Conservation (phyloP, 2,888 invertebrate genomes). For the Erebia ligea region DNA sequence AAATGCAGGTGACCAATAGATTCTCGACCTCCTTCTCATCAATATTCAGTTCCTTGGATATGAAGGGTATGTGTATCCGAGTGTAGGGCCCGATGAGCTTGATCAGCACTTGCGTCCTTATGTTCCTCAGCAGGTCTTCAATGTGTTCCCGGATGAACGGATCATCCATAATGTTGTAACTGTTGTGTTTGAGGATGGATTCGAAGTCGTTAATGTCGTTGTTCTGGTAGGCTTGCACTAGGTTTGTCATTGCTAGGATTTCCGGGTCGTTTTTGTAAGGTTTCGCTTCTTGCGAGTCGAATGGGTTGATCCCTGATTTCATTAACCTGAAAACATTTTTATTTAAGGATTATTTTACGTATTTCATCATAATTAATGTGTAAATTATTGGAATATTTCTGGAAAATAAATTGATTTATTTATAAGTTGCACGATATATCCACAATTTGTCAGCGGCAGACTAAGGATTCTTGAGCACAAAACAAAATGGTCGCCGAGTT, state of each 20-base stretch:
- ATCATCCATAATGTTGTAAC: constrained; percentile 98
- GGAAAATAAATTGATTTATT: too few relatives aligned
- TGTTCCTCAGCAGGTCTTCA: constrained; percentile 97
- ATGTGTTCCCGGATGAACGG: constrained; percentile 99
- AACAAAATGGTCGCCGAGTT: too few relatives aligned
- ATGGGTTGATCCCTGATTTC: constrained; percentile 99
- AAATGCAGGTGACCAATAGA: constrained; percentile 97
- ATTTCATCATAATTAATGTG: too few relatives aligned
- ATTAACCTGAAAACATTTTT: constrained; percentile 87
- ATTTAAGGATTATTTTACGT: background rate
- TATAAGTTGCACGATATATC: too few relatives aligned
- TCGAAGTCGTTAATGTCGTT: constrained; percentile 99
- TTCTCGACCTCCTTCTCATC: constrained; percentile 98
- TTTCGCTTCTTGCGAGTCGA: constrained; percentile 99
- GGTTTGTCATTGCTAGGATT: constrained; percentile 99
- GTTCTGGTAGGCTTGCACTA: constrained; percentile 98
- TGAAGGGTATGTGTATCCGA: constrained; percentile 98
- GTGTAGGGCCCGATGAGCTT: constrained; percentile 99
- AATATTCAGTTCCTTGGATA: constrained; percentile 96
- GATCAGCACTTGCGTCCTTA: constrained; percentile 98
- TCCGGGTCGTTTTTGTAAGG: constrained; percentile 99
- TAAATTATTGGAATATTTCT: too few relatives aligned
- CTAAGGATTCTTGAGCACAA: too few relatives aligned
- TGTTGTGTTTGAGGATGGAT: constrained; percentile 95
- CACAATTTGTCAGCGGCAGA: too few relatives aligned